Evolutionary conservation across 2,888 invertebrate species (phyloP), one percentile per base, ranked within the genome.

Genomic region (Agrochola circellaris): DNA sequence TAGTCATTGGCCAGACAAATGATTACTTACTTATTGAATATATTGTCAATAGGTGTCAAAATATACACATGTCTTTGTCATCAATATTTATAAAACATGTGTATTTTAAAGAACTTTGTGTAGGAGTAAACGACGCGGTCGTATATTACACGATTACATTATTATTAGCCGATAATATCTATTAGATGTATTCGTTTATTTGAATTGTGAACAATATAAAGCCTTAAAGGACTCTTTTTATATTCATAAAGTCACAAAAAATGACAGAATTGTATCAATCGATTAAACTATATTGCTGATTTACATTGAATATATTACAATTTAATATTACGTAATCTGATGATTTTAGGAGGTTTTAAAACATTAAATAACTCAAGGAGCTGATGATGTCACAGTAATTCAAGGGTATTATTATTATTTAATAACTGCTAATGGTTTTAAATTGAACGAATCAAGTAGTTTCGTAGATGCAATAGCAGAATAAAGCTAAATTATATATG

Each of bases 61-160:
- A 85, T 66, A 66, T 66, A 82, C 82, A 85, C 73, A 76, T 87
- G 82, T 81, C 81, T 75, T 85, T 82, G 82, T 80, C 83, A 81
- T 78, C 26, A 73, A 77, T 76, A 83, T 88, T 84, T 87, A 87
- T 84, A 73, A 87, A 79, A 85, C 83, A 87, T 70, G 51, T 87
- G 83, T 85, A 75, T 88, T 77, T 83, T 79, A 74, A 79, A 74
- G 54, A 74, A 78, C 13, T 48, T 64, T 62, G 79, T 60, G 84
- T 88, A 64, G 83, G 89, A 45, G 80, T 73, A 69, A 74, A 79
- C 66, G 81, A 69, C 68, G 67, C 71, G 67, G 65, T 58, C 60
- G 61, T 80, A 70, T 74, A 74, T 85, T 73, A 79, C 54, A 51
- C 45, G 48, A 23, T 56, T 60, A 75, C 38, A 81, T 82, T 84